Conservation (phyloP, 1,140 invertebrate genomes). For the Nylanderia fulva region DNA sequence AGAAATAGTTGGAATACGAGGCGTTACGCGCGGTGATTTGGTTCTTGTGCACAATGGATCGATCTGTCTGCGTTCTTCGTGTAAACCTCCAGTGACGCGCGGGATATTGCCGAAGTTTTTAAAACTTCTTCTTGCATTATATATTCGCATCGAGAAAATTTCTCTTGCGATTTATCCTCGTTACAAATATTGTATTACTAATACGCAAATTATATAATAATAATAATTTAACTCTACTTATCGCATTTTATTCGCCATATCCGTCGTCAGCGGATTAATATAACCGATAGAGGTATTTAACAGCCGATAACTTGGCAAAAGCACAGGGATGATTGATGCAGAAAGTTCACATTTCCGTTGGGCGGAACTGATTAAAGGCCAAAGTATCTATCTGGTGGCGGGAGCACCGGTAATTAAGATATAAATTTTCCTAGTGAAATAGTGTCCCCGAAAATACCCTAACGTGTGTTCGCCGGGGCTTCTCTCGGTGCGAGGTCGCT, state of each 20-base stretch:
- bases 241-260: not conserved
- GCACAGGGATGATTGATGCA: slow-evolving; percentile 29
- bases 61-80: slow-evolving; percentile 67
- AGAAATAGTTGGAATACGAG: slow-evolving; percentile 72
- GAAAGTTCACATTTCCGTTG: slow-evolving; percentile 35
- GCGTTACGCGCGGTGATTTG: slow-evolving; percentile 71
- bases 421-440: slow-evolving; percentile 55
- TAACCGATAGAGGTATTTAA: not conserved
- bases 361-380: slow-evolving; percentile 43
- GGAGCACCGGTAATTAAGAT: slow-evolving; percentile 40
- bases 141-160: not conserved
- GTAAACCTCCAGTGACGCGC: not conserved
- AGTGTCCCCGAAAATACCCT: slow-evolving; percentile 38
- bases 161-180: not conserved
- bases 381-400: slow-evolving; percentile 15
- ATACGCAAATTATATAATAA: not conserved
- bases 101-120: slow-evolving; percentile 3
- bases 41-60: slow-evolving; percentile 64
- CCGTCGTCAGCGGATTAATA: not conserved
- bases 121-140: not conserved
- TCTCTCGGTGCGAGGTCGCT: slow-evolving; percentile 20
- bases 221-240: not conserved
- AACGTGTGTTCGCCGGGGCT: not conserved
- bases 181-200: not conserved
- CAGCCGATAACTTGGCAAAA: not conserved